Base-by-base conservation (phyloP, 1,140 invertebrate genomes). In the Drosophila lowei region DNA sequence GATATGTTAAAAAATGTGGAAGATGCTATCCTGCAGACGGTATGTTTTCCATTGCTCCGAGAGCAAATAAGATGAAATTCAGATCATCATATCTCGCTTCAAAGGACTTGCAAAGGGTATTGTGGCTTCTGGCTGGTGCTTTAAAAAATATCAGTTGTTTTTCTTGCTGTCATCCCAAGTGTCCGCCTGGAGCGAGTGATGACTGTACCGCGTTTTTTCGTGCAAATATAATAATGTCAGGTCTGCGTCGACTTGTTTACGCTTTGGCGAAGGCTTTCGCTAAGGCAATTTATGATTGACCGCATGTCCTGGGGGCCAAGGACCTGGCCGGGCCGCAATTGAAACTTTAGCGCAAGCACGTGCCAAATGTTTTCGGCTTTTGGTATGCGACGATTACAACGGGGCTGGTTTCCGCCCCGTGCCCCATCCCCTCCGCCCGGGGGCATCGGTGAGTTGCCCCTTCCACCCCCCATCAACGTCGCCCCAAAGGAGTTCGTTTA, bases 141-240 rank as follows among this genome's bases (percentile, higher is more conserved):
- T 30, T 25, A 9, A 11, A 9, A 11, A 11, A 11, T 38, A 0
- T 4, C 9, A 4, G 34, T 5, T 34, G 6, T 13, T 38, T 38
- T 38, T 4, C 11, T 5, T 4, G 34, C 34, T 34, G 30, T 11
- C 9, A 2, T 34, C 30, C 3, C 3, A 9, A 30, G 30, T 16
- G 1, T 25, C n/a, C 42, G 7, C 18, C 50, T 38, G 28, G 16
- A 18, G 41, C 30, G 6, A 41, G 28, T 11, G 7, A 7, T 52
- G 49, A 72, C 13, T 38, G 34, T 38, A 38, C 3, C 34, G 34
- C 11, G 34, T 54, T 76, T 83, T 81, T 65, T 70, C 61, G 71
- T 62, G 77, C 52, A 78, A 86, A 88, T 81, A 86, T 88, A 88
- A 86, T 83, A 86, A 86, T 83, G 83, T 76, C 74, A 78, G 83